These are phyloP conservation scores for Cladorhizidae sp. DNA, from an alignment of 37 sponge, comb jelly and placozoan genomes.

Conservation along the genomic window DNA sequence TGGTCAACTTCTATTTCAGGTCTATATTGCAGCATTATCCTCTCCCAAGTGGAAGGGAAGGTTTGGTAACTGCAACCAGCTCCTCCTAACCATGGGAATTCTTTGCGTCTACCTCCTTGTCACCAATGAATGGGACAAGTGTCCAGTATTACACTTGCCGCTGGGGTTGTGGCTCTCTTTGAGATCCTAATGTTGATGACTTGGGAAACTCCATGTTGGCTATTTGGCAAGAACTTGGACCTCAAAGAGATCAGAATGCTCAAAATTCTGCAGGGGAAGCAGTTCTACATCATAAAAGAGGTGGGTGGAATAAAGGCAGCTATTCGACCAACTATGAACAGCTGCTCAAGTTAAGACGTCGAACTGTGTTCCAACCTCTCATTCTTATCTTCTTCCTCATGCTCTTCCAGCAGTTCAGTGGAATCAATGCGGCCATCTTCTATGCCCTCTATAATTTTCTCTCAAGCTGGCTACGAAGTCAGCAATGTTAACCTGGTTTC, in stretches of 20 bases:
- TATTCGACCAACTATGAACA: slow-evolving; percentile 10
- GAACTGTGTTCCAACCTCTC: slow-evolving; percentile 33
- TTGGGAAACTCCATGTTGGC: slow-evolving; percentile 80
- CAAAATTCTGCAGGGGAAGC: slow-evolving; percentile 48
- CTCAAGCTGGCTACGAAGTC: background rate
- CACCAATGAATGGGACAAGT: background rate
- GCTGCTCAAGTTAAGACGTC: slow-evolving; percentile 8
- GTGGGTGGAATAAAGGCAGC: slow-evolving; percentile 15
- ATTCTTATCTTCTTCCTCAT: slow-evolving; percentile 45
- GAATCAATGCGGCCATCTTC: slow-evolving; percentile 78
- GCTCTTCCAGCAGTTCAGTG: slow-evolving; percentile 81
- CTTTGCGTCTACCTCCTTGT: slow-evolving; percentile 60
- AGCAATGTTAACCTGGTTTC: slow-evolving; percentile 15
- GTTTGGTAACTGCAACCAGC: slow-evolving; percentile 78
- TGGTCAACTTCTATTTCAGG: no score
- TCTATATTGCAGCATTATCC: slow-evolving; percentile 80
- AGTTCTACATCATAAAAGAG: slow-evolving; percentile 35
- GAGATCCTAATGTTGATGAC: slow-evolving; percentile 56
- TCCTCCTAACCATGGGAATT: slow-evolving; percentile 73
- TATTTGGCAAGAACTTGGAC: slow-evolving; percentile 18
- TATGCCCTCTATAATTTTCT: slow-evolving; percentile 55
- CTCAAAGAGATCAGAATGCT: slow-evolving; percentile 9
- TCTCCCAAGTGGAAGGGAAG: slow-evolving; percentile 54
- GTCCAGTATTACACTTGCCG: slow-evolving; percentile 49
- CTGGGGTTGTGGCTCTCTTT: slow-evolving; percentile 46